Conservation (phyloP, 2,888 invertebrate genomes). For the Hypomecis atomaria region DNA sequence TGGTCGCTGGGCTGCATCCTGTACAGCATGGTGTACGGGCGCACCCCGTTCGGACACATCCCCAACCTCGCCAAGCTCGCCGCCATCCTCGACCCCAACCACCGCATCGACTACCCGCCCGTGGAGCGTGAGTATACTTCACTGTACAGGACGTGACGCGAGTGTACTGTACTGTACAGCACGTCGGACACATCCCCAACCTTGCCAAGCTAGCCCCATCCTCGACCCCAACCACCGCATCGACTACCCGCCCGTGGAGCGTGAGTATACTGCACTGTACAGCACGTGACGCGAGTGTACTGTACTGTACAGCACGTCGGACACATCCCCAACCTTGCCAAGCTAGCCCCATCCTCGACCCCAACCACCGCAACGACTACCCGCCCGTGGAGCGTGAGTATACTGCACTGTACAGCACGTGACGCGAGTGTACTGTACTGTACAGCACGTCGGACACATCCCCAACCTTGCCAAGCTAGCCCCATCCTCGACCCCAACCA, state of each 20-base stretch:
- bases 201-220: slow-evolving; percentile 91
- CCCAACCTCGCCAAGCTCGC: slow-evolving; percentile 89
- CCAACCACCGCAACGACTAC: slow-evolving; percentile 89
- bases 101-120: slow-evolving; percentile 89
- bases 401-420: slow-evolving; percentile 85
- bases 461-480: slow-evolving; percentile 89
- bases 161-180: slow-evolving; percentile 97
- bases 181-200: slow-evolving; percentile 92
- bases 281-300: slow-evolving; percentile 98
- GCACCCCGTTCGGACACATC: slow-evolving; percentile 95
- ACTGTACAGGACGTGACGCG: slow-evolving; percentile 94
- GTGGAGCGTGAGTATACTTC: slow-evolving; percentile 70
- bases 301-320: slow-evolving; percentile 97
- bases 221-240: slow-evolving; percentile 89
- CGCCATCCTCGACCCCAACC: slow-evolving; percentile 90
- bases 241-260: slow-evolving; percentile 87
- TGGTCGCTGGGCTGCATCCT: slow-evolving; percentile 99
- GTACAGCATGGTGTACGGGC: slow-evolving; percentile 95
- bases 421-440: slow-evolving; percentile 98
- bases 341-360: slow-evolving; percentile 91
- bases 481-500: slow-evolving; percentile 90
- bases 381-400: slow-evolving; percentile 83
- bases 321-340: slow-evolving; percentile 89
- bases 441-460: slow-evolving; percentile 95
- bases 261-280: slow-evolving; percentile 57